Evolutionary conservation across 2,888 invertebrate species (phyloP).

Genomic region (Dimorphilus gyrociliatus): DNA sequence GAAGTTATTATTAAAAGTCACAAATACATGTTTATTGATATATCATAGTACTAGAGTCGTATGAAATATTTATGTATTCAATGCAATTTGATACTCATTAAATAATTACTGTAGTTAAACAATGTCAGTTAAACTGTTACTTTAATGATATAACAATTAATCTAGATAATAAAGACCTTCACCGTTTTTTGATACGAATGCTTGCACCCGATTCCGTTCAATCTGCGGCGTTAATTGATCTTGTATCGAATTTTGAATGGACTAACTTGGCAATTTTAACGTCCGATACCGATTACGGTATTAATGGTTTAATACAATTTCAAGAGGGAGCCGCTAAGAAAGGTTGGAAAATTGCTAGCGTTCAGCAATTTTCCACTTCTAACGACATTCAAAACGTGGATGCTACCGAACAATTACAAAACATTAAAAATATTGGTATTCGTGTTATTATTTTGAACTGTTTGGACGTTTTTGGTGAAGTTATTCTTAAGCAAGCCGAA

Average conservation of each 20-base stretch:
- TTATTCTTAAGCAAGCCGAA: constrained; percentile 5
- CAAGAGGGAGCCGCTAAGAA: constrained; percentile 3
- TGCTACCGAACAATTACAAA: constrained; percentile 4
- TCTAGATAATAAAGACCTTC: too few species aligned
- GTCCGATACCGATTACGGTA: constrained; percentile 7
- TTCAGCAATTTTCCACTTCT: constrained; percentile 3
- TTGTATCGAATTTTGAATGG: constrained; percentile 6
- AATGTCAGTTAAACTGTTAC: too few species aligned
- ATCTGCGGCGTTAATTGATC: constrained; percentile 5
- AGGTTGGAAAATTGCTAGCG: constrained; percentile 5
- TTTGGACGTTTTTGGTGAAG: constrained; percentile 2
- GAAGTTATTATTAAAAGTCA: too few species aligned
- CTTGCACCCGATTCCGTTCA: constrained; percentile 7
- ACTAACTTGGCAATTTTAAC: constrained; percentile 7
- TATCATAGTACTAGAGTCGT: too few species aligned
- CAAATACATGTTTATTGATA: too few species aligned
- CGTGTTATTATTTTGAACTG: constrained; percentile 7
- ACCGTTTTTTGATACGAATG: constrained; percentile 6
- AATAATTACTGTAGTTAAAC: too few species aligned
- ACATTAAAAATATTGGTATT: constrained; percentile 4
- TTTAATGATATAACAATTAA: too few species aligned
- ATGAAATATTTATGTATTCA: too few species aligned
- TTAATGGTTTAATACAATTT: constrained; percentile 5
- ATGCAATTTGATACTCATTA: too few species aligned
- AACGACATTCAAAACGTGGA: neutral